Conservation (phyloP, 2,888 invertebrate genomes). For the Galeopsomyia nigrocyanea region DNA sequence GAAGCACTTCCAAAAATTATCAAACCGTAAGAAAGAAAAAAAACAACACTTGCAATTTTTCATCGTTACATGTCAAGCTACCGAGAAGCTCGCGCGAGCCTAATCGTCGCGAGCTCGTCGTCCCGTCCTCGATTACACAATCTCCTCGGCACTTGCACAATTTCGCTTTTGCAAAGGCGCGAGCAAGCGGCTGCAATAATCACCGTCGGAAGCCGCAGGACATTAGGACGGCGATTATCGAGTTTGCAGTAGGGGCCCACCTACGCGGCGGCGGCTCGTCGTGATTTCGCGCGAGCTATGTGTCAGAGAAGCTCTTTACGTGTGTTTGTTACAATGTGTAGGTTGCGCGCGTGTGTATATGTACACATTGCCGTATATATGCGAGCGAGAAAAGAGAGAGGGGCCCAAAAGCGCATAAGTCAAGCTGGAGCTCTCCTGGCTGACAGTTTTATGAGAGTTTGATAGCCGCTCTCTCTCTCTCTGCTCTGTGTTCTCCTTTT, state of each 20-base stretch:
- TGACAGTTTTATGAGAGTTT: conserved; percentile 70
- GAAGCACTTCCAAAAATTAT: no score
- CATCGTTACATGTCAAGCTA: no score
- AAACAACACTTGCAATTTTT: no score
- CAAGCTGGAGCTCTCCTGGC: conserved; percentile 63
- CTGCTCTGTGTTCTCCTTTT: conserved; percentile 49
- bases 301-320: not conserved
- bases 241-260: no score
- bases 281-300: not conserved
- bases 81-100: not conserved
- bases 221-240: no score
- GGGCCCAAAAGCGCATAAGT: conserved; percentile 64
- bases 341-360: no score
- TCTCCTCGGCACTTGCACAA: conserved; percentile 4
- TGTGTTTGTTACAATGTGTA: no score
- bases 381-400: conserved; percentile 38
- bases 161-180: not conserved
- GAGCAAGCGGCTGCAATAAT: no score
- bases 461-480: conserved; percentile 60
- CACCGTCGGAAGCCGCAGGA: no score
- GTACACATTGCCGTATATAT: conserved; percentile 15
- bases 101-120: conserved; percentile 20
- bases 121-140: conserved; percentile 6
- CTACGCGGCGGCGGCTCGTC: not conserved
- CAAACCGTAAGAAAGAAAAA: no score